Conservation (phyloP, 2,113 vertebrate genomes). For the Zosterops japonicus region DNA sequence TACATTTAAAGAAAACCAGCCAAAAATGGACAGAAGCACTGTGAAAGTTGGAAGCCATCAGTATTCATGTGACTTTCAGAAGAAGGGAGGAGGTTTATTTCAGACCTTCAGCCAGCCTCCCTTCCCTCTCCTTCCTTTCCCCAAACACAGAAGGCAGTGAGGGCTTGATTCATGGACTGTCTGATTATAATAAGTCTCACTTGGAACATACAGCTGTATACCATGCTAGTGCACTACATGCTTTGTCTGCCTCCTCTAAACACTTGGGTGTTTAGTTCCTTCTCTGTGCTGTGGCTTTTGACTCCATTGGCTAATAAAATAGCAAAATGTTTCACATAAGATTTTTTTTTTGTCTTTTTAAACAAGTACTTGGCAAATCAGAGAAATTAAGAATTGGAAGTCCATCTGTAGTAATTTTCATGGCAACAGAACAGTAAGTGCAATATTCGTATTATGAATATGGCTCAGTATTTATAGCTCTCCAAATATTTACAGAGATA, state of each 20-base stretch:
- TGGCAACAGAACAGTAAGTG: constrained; percentile 19
- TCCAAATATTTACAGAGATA: constrained; percentile 61
- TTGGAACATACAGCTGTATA: background rate
- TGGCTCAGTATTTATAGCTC: constrained; percentile 15
- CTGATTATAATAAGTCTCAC: background rate
- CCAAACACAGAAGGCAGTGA: background rate
- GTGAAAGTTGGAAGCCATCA: background rate
- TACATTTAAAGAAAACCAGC: accelerated
- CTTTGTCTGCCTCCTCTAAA: background rate
- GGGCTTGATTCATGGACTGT: background rate
- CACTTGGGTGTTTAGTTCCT: background rate
- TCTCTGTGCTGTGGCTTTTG: background rate
- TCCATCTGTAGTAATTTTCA: constrained; percentile 19
- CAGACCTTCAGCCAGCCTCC: background rate
- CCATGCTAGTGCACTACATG: background rate
- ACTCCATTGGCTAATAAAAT: background rate
- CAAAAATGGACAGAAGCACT: background rate
- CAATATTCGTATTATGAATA: constrained; percentile 11
- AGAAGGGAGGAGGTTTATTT: background rate
- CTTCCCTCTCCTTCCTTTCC: background rate
- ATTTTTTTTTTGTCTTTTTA: background rate
- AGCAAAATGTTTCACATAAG: background rate
- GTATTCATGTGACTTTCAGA: background rate
- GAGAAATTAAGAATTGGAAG: background rate
- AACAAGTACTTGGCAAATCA: background rate